Percentiles rank a stretch among this genome's conserved stretches.
phyloP scores from a whole-genome alignment of 2,113 vertebrate genomes.

The Marmota flaviventris region DNA sequence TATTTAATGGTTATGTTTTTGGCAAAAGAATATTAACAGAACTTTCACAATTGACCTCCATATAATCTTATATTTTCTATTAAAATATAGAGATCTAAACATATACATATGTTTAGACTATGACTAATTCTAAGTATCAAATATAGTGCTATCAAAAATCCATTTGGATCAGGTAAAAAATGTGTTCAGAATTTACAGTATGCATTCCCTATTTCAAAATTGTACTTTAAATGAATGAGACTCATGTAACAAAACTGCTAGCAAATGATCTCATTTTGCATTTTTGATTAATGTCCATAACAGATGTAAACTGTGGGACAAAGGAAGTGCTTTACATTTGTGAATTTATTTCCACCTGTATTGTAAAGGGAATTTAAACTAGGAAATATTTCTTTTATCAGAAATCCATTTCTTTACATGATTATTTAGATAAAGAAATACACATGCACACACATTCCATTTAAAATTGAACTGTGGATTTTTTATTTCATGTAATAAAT shows the following conservation, averaged over 20 bases:
- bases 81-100: neutral
- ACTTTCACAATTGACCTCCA: neutral
- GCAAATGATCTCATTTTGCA: neutral
- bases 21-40: neutral
- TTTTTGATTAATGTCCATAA: neutral
- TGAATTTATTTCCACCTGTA: neutral
- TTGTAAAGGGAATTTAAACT: neutral
- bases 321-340: neutral
- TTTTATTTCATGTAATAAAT: neutral
- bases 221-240: neutral
- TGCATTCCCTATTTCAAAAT: neutral
- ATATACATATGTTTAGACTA: neutral
- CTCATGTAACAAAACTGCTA: neutral
- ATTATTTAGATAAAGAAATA: neutral
- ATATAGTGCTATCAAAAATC: neutral
- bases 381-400: neutral
- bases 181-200: neutral
- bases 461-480: neutral
- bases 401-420: neutral
- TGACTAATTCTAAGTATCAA: neutral
- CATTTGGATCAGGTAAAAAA: neutral
- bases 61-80: neutral
- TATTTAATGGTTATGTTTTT: neutral
- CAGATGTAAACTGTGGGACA: neutral
- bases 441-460: fast-evolving